Conservation (phyloP, 2,113 vertebrate species). For the Zosterops pallidus region DNA sequence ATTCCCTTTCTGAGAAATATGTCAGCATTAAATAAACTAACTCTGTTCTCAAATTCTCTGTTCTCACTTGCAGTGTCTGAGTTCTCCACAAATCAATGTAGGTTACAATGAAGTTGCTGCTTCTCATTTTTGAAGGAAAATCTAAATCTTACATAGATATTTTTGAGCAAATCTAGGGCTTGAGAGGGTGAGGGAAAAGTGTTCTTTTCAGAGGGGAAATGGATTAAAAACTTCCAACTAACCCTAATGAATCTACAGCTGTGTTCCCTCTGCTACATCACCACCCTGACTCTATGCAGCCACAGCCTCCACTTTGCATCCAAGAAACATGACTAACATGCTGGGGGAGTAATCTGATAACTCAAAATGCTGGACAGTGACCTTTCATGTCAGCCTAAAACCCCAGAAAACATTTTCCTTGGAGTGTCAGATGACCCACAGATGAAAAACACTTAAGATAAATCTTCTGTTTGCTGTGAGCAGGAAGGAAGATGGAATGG, state of each 20-base stretch:
- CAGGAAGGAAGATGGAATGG: background rate
- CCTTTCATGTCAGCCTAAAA: background rate
- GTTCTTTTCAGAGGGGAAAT: background rate
- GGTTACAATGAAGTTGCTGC: background rate
- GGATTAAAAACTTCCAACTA: background rate
- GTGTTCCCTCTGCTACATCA: background rate
- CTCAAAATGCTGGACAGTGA: background rate
- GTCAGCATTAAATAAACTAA: background rate
- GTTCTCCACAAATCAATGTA: background rate
- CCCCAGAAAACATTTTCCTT: background rate
- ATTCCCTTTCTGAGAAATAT: background rate
- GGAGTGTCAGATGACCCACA: background rate
- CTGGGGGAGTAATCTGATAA: background rate
- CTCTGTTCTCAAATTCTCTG: background rate
- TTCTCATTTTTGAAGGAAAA: background rate
- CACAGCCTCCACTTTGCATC: background rate
- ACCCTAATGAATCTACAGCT: background rate
- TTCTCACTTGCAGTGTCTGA: background rate
- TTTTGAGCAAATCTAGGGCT: background rate
- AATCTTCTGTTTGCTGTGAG: background rate
- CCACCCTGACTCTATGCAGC: background rate
- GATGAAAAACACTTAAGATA: background rate
- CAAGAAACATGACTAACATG: background rate
- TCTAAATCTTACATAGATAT: background rate
- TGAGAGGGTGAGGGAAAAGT: fast-evolving